A percentile compares a stretch with the other conserved stretches of the same genome.
Conservation (phyloP, 2,113 vertebrate species). For the Solea solea region DNA sequence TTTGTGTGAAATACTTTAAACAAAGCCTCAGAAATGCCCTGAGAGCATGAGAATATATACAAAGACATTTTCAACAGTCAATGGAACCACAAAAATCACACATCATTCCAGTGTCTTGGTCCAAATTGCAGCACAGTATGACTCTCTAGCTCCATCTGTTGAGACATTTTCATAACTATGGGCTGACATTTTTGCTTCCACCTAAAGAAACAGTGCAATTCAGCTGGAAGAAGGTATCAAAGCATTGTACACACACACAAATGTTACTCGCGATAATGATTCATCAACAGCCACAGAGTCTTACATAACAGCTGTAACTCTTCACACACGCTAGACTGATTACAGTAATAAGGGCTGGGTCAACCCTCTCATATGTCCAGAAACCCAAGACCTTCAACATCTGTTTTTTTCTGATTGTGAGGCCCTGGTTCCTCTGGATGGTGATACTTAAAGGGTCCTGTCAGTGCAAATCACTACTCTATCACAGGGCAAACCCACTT, state of each 20-base stretch:
- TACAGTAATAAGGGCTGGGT: constrained; percentile 55
- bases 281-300: constrained; percentile 49
- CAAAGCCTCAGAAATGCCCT: constrained; percentile 45
- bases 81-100: constrained; percentile 55
- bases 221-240: constrained; percentile 22
- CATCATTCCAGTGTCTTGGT: constrained; percentile 40
- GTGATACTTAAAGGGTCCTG: neutral
- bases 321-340: constrained; percentile 49
- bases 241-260: constrained; percentile 42
- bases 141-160: constrained; percentile 75
- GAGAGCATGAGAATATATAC: constrained; percentile 37
- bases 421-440: neutral
- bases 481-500: constrained; percentile 19
- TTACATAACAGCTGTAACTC: constrained; percentile 54
- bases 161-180: constrained; percentile 22
- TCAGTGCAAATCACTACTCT: neutral
- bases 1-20: constrained; percentile 57
- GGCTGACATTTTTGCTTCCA: constrained; percentile 6
- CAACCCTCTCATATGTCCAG: constrained; percentile 29
- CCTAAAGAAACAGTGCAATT: constrained; percentile 5
- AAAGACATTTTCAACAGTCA: constrained; percentile 50
- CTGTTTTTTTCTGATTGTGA: constrained; percentile 21
- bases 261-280: constrained; percentile 59
- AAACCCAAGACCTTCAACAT: constrained; percentile 32
- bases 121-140: constrained; percentile 28